A percentile compares a stretch with the other conserved stretches of the same genome.
These are phyloP conservation scores for Platysteira castanea DNA, from an alignment of 2,113 vertebrate species.

Conservation along the genomic window DNA sequence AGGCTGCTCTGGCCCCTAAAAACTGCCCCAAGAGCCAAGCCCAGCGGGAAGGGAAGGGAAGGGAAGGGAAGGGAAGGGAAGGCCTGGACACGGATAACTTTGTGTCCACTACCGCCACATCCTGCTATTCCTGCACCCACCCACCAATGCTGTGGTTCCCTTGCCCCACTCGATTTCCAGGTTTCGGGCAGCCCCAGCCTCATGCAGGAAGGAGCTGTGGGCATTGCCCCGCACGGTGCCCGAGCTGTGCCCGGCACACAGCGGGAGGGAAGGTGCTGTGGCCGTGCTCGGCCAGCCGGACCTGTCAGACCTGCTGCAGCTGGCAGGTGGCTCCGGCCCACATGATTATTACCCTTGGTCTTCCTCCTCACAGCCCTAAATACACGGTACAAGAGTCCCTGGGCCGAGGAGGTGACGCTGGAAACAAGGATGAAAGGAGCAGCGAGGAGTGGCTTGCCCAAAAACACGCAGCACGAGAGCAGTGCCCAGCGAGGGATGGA, in stretches of 20 bases:
- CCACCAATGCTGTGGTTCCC: neutral
- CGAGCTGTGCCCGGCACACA: rapidly evolving
- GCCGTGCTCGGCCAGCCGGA: neutral
- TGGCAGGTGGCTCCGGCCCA: neutral
- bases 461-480: neutral
- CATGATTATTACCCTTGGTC: neutral
- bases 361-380: neutral
- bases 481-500: rapidly evolving
- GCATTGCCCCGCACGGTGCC: neutral
- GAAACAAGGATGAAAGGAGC: neutral
- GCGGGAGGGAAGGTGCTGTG: neutral
- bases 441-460: neutral
- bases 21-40: neutral
- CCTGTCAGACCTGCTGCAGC: conserved; percentile 31
- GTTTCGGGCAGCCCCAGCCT: neutral
- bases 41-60: neutral
- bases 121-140: neutral
- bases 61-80: neutral
- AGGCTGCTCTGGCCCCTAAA: neutral
- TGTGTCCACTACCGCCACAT: neutral
- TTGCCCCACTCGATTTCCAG: neutral
- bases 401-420: neutral
- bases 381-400: neutral
- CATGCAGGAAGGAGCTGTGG: rapidly evolving
- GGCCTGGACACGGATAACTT: neutral